phyloP scores from a whole-genome alignment of 2,888 invertebrate species.

The Adineta ricciae region DNA sequence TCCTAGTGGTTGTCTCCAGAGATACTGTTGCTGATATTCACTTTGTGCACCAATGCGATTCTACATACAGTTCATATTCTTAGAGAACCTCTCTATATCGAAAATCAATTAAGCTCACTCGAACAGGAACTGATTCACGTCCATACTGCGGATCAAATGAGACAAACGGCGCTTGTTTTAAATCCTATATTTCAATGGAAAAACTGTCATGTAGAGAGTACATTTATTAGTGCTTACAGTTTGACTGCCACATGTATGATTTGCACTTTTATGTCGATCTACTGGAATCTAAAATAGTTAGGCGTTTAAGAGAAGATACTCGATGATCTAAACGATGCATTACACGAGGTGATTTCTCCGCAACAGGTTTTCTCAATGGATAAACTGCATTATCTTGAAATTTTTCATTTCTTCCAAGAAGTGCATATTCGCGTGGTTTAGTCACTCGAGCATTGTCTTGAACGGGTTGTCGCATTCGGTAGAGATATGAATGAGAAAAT shows the following conservation, averaged over 20 bases:
- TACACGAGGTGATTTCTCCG: neutral
- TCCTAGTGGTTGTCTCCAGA: neutral
- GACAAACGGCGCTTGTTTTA: neutral
- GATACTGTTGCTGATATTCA: neutral
- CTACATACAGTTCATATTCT: neutral
- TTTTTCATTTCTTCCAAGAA: conserved; percentile 12
- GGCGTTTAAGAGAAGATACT: no score
- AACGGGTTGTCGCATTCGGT: neutral
- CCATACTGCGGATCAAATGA: neutral
- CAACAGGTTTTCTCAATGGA: conserved; percentile 12
- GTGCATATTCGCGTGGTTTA: neutral
- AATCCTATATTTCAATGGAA: neutral
- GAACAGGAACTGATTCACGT: neutral
- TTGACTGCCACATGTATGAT: conserved; percentile 17
- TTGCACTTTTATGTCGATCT: neutral
- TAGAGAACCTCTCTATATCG: neutral
- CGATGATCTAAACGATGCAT: neutral
- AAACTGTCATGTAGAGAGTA: no score
- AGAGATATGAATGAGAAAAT: neutral
- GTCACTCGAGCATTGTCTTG: neutral
- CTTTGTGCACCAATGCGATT: neutral
- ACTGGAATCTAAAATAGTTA: neutral
- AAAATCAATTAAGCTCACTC: neutral
- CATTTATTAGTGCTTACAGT: neutral
- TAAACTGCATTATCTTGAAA: conserved; percentile 8